Evolutionary conservation across 2,888 invertebrate species (phyloP).

Genomic region (Trachelus stipa): DNA sequence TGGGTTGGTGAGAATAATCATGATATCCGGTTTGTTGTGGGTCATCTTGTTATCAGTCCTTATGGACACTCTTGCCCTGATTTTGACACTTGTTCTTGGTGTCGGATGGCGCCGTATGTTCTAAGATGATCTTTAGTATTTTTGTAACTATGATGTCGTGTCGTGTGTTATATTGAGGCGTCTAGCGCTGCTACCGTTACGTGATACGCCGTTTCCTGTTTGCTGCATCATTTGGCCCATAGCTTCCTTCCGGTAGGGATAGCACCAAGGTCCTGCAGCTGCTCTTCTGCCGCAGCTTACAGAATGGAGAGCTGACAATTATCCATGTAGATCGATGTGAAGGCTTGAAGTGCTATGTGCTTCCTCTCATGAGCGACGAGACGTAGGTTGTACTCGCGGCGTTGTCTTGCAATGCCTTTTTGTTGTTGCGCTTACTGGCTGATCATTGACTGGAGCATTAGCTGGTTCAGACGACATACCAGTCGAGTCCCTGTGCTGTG

Average conservation of each 20-base stretch:
- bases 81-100: not conserved
- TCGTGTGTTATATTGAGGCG: slow-evolving; percentile 27
- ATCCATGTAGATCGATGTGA: slow-evolving; percentile 15
- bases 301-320: slow-evolving; percentile 27
- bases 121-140: too few relatives aligned
- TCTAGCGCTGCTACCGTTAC: slow-evolving; percentile 29
- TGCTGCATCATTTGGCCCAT: slow-evolving; percentile 16
- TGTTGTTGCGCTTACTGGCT: too few relatives aligned
- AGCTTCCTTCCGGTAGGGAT: not conserved
- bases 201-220: slow-evolving; percentile 35
- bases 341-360: not conserved
- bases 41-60: not conserved
- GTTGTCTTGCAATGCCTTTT: too few relatives aligned
- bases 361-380: not conserved
- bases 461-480: too few relatives aligned
- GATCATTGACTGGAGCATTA: too few relatives aligned
- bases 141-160: slow-evolving; percentile 25
- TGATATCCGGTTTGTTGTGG: slow-evolving; percentile 21
- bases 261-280: slow-evolving; percentile 29
- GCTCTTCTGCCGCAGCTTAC: slow-evolving; percentile 34
- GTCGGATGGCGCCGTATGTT: too few relatives aligned
- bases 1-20: slow-evolving; percentile 12
- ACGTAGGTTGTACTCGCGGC: not conserved
- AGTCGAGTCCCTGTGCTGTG: too few relatives aligned
- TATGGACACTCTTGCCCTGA: slow-evolving; percentile 13